Percentiles rank a stretch among this genome's conserved stretches.
Conservation (phyloP, 1,140 invertebrate species). For the Ditylenchus dipsaci region DNA sequence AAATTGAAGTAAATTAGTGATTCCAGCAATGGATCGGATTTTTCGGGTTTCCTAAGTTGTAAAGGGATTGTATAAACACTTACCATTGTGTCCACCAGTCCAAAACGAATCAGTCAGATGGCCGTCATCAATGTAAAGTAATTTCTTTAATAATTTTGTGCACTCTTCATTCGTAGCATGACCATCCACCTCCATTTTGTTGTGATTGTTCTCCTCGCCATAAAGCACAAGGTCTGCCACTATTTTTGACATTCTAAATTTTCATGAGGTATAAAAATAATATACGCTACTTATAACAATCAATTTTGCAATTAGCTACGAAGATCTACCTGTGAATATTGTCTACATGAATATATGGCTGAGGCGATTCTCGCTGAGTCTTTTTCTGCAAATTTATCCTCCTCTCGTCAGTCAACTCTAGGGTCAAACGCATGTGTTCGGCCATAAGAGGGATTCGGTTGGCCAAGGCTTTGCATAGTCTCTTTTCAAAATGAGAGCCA, state of each 20-base stretch:
- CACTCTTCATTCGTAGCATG: slow-evolving; percentile 2
- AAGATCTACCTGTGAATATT: slow-evolving; percentile 8
- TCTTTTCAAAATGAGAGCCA: slow-evolving; percentile 25
- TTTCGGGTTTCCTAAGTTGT: too few species aligned
- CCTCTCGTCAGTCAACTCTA: slow-evolving; percentile 39
- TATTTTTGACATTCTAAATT: slow-evolving; percentile 3
- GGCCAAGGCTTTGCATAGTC: slow-evolving; percentile 21
- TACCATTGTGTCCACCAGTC: slow-evolving; percentile 29
- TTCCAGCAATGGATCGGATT: too few species aligned
- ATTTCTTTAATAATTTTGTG: slow-evolving; percentile 10
- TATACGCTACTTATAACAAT: background rate
- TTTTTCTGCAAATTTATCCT: slow-evolving; percentile 22
- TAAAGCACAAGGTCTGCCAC: background rate
- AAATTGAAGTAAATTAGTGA: too few species aligned
- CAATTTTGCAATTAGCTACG: too few species aligned
- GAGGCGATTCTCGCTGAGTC: slow-evolving; percentile 19
- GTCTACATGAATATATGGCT: slow-evolving; percentile 27
- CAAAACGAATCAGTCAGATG: slow-evolving; percentile 38
- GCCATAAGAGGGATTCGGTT: slow-evolving; percentile 29
- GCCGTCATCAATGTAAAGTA: slow-evolving; percentile 32
- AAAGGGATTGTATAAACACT: too few species aligned
- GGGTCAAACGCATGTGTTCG: slow-evolving; percentile 34
- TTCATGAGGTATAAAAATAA: too few species aligned
- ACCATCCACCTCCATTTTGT: background rate
- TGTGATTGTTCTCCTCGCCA: background rate